phyloP scores from a whole-genome alignment of 2,113 vertebrate species.

The Xyrauchen texanus region DNA sequence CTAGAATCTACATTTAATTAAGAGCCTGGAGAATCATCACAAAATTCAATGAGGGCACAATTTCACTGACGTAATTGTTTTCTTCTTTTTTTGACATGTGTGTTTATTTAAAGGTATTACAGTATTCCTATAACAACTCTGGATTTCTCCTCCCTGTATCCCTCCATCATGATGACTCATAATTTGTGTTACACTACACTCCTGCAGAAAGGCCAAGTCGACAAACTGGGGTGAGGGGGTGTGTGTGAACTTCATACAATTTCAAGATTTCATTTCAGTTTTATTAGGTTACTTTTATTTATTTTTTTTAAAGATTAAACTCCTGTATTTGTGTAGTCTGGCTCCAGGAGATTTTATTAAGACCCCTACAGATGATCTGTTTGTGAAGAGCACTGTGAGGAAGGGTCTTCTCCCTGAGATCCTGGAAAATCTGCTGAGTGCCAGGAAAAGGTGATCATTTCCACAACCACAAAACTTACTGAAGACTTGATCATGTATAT shows the following conservation, averaged over 20 bases:
- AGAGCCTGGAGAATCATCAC: too few relatives aligned
- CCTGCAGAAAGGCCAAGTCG: slow-evolving; percentile 77
- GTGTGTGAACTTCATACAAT: too few relatives aligned
- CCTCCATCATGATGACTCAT: slow-evolving; percentile 95
- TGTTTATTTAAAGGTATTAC: slow-evolving; percentile 83
- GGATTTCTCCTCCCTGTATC: slow-evolving; percentile 93
- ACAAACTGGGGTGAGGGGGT: slow-evolving; percentile 72
- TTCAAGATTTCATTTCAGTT: background rate
- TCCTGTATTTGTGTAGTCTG: slow-evolving; percentile 68
- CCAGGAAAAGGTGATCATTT: slow-evolving; percentile 81
- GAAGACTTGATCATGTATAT: too few relatives aligned
- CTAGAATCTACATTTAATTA: too few relatives aligned
- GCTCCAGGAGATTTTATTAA: slow-evolving; percentile 84
- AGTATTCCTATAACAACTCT: slow-evolving; percentile 85
- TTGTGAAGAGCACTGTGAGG: slow-evolving; percentile 84
- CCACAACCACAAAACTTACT: background rate
- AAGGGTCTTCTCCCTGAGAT: slow-evolving; percentile 93
- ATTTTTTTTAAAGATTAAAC: background rate
- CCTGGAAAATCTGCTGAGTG: slow-evolving; percentile 86
- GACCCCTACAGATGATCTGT: slow-evolving; percentile 85
- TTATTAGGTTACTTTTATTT: background rate
- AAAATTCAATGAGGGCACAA: too few relatives aligned
- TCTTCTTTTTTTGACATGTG: too few relatives aligned
- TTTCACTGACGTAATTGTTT: too few relatives aligned
- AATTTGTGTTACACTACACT: slow-evolving; percentile 91